These are phyloP conservation scores for Drosophila tripunctata DNA, from an alignment of 2,888 invertebrate species.

Conservation along the genomic window DNA sequence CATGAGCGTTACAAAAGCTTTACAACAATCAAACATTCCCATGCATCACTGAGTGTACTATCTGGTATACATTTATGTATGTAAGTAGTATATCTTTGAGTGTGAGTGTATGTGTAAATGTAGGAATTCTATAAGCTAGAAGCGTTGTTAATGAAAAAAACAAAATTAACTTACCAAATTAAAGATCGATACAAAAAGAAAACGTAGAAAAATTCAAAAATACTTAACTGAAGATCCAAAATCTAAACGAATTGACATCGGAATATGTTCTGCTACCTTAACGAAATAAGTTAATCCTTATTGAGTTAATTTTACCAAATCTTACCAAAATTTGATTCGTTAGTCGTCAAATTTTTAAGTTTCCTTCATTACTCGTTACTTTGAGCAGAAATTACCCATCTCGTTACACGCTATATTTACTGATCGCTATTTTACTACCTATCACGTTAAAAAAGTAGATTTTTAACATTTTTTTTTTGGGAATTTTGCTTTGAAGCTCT, in stretches of 20 bases:
- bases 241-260: neutral
- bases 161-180: conserved; percentile 60
- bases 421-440: too few species aligned
- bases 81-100: neutral
- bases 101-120: neutral
- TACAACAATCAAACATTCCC: conserved; percentile 72
- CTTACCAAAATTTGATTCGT: too few species aligned
- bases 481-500: neutral
- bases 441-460: too few species aligned
- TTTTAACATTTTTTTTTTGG: too few species aligned
- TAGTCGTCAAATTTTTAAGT: too few species aligned
- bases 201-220: neutral
- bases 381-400: neutral
- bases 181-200: neutral
- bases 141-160: neutral
- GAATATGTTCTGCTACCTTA: too few species aligned
- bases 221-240: neutral
- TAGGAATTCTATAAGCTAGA: neutral
- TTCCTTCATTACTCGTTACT: neutral
- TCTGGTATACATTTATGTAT: neutral
- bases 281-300: too few species aligned
- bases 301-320: too few species aligned
- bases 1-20: conserved; percentile 66
- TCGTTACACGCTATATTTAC: neutral
- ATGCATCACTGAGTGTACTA: conserved; percentile 46